Base-by-base conservation (phyloP, 2,797 vertebrate species). In the Paratrypauchen microcephalus region DNA sequence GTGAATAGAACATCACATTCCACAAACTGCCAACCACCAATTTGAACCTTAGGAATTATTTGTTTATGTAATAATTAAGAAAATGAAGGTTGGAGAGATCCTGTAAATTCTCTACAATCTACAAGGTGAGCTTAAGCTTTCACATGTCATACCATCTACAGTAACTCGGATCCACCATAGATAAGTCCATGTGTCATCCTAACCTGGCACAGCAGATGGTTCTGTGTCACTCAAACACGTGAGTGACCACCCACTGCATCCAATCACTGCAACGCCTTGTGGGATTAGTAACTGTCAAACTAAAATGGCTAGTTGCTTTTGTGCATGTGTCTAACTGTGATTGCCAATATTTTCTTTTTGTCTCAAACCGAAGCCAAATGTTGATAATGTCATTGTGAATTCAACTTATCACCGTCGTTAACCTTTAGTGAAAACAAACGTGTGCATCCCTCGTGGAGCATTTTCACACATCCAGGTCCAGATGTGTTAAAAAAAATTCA, bases 401-500 rank as follows among this genome's bases (percentile, higher is more conserved):
- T 26, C 36, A 24, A 63, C 13, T 18, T 5, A 3, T 12, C 9
- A 5, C n/a, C 30, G 21, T 47, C 23, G 26, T 21, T 41, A 61
- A 61, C 11, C 19, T 36, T 61, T 16, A 28, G 16, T 5, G 2
- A 50, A 19, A 16, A 62, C 13, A 7, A 62, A 30, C 30, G 24
- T 50, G 16, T 52, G 63, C 47, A 19, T 50, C 8, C 24, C 62
- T 65, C 30, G 26, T 65, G 45, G 63, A 65, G 16, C 45, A 30
- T 65, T 65, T 65, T 65, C 47, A 50, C 63, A 65, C 21, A 0
- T 30, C 47, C 45, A 28, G 30, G 45, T 65, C 63, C 63, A 65
- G 45, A 65, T 65, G 63, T 50, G 63, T 65, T 28, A 65, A 65
- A 65, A 30, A 65, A 65, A 65, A 30, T 52, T 26, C 47, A 65